Conservation (phyloP, 1,140 invertebrate genomes). For the Parapsyche elsis region DNA sequence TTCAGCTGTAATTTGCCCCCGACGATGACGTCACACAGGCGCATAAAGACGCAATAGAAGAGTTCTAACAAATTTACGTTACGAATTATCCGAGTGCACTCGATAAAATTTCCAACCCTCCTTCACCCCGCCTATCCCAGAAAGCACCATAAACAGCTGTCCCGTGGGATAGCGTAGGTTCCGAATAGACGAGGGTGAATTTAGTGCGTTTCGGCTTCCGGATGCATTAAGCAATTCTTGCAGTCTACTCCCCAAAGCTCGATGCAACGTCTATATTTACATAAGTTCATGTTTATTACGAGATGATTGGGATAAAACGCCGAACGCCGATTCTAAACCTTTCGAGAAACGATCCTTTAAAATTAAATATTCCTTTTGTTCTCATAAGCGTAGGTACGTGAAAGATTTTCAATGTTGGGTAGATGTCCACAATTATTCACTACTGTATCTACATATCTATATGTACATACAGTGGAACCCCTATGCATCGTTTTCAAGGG, state of each 20-base stretch:
- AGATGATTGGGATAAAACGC: not conserved
- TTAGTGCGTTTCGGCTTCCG: constrained; percentile 5
- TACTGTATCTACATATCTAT: too few relatives aligned
- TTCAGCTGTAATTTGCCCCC: not conserved
- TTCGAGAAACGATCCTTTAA: too few relatives aligned
- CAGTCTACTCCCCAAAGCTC: not conserved
- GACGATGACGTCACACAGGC: constrained; percentile 13
- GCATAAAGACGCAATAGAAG: constrained; percentile 2
- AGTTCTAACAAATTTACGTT: constrained; percentile 16
- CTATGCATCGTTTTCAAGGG: too few relatives aligned
- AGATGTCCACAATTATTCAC: too few relatives aligned
- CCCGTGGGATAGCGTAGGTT: not conserved
- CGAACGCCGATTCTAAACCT: too few relatives aligned
- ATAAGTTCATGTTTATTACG: not conserved
- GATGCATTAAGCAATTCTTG: constrained; percentile 2
- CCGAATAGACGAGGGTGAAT: constrained; percentile 1
- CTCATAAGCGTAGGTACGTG: too few relatives aligned
- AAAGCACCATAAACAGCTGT: constrained; percentile 10
- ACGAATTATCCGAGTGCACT: constrained; percentile 17
- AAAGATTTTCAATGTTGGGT: too few relatives aligned
- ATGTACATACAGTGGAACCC: too few relatives aligned
- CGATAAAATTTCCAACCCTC: not conserved
- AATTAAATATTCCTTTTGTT: too few relatives aligned
- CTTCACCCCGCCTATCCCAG: not conserved
- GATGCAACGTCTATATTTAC: constrained; percentile 10